Base-by-base conservation (phyloP, 2,113 vertebrate genomes). In the Zeus faber region DNA sequence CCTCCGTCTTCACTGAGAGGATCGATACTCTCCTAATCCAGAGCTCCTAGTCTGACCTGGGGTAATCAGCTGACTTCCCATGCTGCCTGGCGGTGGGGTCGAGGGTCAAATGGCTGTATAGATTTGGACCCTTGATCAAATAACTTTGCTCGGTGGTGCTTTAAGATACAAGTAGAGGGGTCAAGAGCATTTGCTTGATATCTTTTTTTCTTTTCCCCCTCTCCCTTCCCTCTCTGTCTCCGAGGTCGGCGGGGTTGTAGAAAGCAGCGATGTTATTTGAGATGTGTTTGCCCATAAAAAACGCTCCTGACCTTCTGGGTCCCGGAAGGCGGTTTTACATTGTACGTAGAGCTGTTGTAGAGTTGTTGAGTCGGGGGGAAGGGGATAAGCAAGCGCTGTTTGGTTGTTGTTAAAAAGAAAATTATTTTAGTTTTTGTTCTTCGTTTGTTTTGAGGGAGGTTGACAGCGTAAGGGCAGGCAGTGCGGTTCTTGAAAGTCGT, bases 91-190 rank as follows among this genome's bases (percentile, higher is more conserved):
- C 40, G 73, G 70, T 64, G 68, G 73, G 82, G 84, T 87, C 72
- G 84, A 48, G 51, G 82, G 85, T 90, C 86, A 87, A 83, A 83
- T 78, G 68, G 70, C 74, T 72, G 69, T 77, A 88, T 83, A 64
- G 84, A 88, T 85, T 80, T 77, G 62, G 77, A 82, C 72, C 79
- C 80, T 77, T 82, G 82, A 85, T 85, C 81, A 84, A 82, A 86
- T 83, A 79, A 68, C 62, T 76, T 77, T 75, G 68, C 69, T 70
- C 17, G 71, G 57, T 70, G 69, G 29, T 62, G 65, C 60, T 79
- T 79, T 82, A 43, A 77, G 53, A 76, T 49, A 63, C 67, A 77
- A 62, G 64, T 59, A 24, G 58, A 53, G 41, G 27, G 70, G 64
- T 87, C 67, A 73, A 76, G 68, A 75, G 58, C 48, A 80, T 71